Percentiles rank a stretch among this genome's conserved stretches.
These are phyloP conservation scores for Macrosoma leucophasiata DNA, from an alignment of 2,888 invertebrate genomes.

Conservation along the genomic window DNA sequence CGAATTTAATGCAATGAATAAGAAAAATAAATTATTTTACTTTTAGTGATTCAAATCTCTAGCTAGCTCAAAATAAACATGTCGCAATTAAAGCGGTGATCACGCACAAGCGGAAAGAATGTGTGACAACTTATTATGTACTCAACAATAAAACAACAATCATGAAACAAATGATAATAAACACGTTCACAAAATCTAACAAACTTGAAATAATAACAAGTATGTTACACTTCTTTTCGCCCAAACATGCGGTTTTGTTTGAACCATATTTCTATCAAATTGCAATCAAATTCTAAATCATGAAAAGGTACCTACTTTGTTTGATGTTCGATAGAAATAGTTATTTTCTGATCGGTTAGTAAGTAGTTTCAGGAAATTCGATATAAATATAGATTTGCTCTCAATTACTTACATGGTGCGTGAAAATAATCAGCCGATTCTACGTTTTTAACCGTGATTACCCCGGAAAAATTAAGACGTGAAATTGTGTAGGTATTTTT, in stretches of 20 bases:
- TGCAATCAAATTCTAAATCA: conserved; percentile 10
- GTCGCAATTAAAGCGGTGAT: conserved; percentile 62
- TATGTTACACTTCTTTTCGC: conserved; percentile 67
- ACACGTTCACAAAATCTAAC: conserved; percentile 60
- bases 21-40: not conserved
- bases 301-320: too few relatives aligned
- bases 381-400: too few relatives aligned
- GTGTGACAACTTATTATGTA: conserved; percentile 62
- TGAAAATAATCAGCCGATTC: too few relatives aligned
- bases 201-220: conserved; percentile 31
- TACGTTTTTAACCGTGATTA: too few relatives aligned
- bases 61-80: conserved; percentile 6
- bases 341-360: too few relatives aligned
- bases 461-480: too few relatives aligned
- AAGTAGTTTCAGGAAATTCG: too few relatives aligned
- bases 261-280: conserved; percentile 42
- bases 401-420: too few relatives aligned
- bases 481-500: too few relatives aligned
- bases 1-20: not conserved
- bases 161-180: conserved; percentile 42
- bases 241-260: conserved; percentile 67
- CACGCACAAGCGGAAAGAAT: conserved; percentile 75
- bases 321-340: too few relatives aligned
- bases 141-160: conserved; percentile 56
- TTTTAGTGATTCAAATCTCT: not conserved